Evolutionary conservation across 2,888 invertebrate genomes (phyloP).

Genomic region (Notodonta ziczac): DNA sequence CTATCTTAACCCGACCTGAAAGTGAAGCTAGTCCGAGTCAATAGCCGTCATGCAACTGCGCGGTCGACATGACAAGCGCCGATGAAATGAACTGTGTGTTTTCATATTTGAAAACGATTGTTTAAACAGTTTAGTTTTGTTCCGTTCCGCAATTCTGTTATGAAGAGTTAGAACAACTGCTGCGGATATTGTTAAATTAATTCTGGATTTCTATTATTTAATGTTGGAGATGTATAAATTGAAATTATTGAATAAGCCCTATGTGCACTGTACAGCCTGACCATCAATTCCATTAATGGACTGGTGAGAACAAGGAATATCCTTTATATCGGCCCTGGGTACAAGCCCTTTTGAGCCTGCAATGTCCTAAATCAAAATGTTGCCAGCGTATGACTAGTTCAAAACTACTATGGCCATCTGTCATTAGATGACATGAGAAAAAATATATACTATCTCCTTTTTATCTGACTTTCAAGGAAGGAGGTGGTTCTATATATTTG

Average conservation of each 20-base stretch:
- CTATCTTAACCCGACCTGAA: conserved; percentile 61
- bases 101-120: conserved; percentile 74
- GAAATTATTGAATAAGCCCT: conserved; percentile 32
- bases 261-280: not conserved
- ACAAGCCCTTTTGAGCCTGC: too few relatives aligned
- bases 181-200: conserved; percentile 38
- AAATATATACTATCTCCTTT: too few relatives aligned
- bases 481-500: too few relatives aligned
- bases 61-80: conserved; percentile 53
- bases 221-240: conserved; percentile 43
- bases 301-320: too few relatives aligned
- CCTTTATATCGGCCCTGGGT: too few relatives aligned
- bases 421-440: too few relatives aligned
- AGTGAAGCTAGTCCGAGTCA: conserved; percentile 71
- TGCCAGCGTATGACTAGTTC: too few relatives aligned
- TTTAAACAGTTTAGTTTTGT: conserved; percentile 50
- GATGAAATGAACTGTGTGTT: conserved; percentile 72
- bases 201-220: conserved; percentile 38
- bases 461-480: too few relatives aligned
- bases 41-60: conserved; percentile 73
- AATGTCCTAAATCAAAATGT: too few relatives aligned
- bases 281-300: too few relatives aligned
- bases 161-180: conserved; percentile 28
- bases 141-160: conserved; percentile 39
- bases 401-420: too few relatives aligned